phyloP scores from a whole-genome alignment of 1,140 invertebrate species.

The Bombus soroeensis region DNA sequence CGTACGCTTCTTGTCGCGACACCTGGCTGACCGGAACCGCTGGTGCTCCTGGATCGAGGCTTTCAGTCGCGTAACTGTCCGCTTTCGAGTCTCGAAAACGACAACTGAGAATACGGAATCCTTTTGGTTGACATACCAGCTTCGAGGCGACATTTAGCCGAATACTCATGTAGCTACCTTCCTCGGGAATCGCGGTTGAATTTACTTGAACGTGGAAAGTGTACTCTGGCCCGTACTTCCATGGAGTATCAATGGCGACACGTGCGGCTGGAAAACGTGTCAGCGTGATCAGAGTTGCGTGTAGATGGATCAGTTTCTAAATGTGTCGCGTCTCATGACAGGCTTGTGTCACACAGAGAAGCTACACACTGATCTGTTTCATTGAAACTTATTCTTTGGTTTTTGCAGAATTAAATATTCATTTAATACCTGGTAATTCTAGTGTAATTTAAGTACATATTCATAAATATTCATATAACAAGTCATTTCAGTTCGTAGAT shows the following conservation, averaged over 20 bases:
- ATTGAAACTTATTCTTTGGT: no score
- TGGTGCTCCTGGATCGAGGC: slow-evolving; percentile 15
- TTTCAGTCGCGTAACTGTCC: slow-evolving; percentile 46
- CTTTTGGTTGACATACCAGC: slow-evolving; percentile 66
- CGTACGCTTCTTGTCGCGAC: slow-evolving; percentile 45
- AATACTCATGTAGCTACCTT: slow-evolving; percentile 41
- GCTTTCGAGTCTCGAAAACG: slow-evolving; percentile 60
- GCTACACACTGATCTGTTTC: no score
- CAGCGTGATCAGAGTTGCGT: background rate
- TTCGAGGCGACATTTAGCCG: slow-evolving; percentile 40
- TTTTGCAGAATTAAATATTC: no score
- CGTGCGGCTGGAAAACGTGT: slow-evolving; percentile 35
- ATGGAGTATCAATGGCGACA: slow-evolving; percentile 23
- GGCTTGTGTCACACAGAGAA: no score
- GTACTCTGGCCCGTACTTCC: slow-evolving; percentile 56
- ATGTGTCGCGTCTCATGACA: no score
- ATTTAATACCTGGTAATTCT: no score
- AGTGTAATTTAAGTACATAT: no score
- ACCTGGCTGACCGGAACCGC: background rate
- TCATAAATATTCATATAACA: no score
- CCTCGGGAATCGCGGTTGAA: slow-evolving; percentile 49
- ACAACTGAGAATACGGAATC: slow-evolving; percentile 57
- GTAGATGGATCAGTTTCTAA: no score
- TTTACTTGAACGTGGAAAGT: slow-evolving; percentile 54
- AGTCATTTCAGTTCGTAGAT: no score